These are phyloP conservation scores for Thaumatotibia leucotreta DNA, from an alignment of 1,140 invertebrate species.

Conservation along the genomic window DNA sequence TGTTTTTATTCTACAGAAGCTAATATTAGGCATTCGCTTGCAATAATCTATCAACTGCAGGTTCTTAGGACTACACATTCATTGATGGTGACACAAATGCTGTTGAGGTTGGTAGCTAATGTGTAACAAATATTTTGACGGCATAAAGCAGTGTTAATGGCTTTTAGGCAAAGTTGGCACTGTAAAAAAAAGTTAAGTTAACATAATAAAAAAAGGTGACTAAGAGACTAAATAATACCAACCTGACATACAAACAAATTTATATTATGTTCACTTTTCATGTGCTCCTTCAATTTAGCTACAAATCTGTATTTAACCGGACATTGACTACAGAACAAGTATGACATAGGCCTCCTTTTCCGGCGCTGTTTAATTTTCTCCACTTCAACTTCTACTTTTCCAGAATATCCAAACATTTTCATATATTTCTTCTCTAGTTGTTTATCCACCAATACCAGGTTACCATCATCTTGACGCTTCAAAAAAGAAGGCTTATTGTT, in stretches of 20 bases:
- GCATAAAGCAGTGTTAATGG: too few species aligned
- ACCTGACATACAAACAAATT: slow-evolving; percentile 58
- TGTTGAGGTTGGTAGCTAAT: too few species aligned
- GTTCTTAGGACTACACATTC: too few species aligned
- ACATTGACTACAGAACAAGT: slow-evolving; percentile 47
- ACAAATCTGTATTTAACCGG: slow-evolving; percentile 59
- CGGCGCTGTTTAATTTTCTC: slow-evolving; percentile 29
- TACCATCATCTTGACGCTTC: slow-evolving; percentile 25
- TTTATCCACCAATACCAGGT: slow-evolving; percentile 20
- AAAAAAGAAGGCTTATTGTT: slow-evolving; percentile 32
- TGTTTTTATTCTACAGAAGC: too few species aligned
- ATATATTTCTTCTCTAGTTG: slow-evolving; percentile 19
- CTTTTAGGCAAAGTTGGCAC: too few species aligned
- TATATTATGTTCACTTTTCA: slow-evolving; percentile 55
- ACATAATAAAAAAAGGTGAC: too few species aligned
- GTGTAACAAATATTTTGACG: too few species aligned
- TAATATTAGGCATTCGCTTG: too few species aligned
- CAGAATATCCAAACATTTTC: slow-evolving; percentile 14
- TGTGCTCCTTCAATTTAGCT: slow-evolving; percentile 59
- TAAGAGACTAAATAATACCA: slow-evolving; percentile 15
- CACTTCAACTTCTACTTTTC: neutral
- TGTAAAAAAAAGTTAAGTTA: neutral
- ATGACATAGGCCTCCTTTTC: slow-evolving; percentile 49
- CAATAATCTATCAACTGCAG: too few species aligned
- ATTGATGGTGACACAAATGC: too few species aligned